phyloP scores from a whole-genome alignment of 2,888 invertebrate genomes.

The Cistogaster globosa region DNA sequence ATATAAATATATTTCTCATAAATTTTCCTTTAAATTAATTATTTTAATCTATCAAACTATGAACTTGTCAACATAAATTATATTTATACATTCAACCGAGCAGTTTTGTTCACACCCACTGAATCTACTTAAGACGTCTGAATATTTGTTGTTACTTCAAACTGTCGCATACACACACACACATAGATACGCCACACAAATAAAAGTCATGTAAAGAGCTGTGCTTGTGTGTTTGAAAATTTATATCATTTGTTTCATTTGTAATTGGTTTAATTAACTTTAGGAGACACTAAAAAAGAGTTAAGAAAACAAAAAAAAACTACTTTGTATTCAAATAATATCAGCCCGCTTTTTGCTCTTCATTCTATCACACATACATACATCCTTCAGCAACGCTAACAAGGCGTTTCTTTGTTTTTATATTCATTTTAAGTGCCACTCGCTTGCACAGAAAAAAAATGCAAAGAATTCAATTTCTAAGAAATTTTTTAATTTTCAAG shows the following conservation, averaged over 20 bases:
- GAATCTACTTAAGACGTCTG: conserved; percentile 7
- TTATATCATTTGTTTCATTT: conserved; percentile 40
- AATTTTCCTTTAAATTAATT: conserved; percentile 55
- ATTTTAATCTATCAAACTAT: conserved; percentile 62
- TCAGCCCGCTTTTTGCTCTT: neutral
- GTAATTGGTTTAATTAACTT: conserved; percentile 65
- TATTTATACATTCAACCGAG: conserved; percentile 7
- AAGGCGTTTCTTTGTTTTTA: neutral
- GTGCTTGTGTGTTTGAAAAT: conserved; percentile 6
- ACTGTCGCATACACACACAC: neutral
- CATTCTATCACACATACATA: neutral
- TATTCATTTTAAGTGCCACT: conserved; percentile 33
- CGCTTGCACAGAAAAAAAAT: conserved; percentile 16
- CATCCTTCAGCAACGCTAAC: neutral
- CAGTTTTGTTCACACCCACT: conserved; percentile 46
- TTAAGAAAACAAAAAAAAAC: neutral
- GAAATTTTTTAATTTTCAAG: conserved; percentile 44
- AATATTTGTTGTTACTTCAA: neutral
- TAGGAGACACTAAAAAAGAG: conserved; percentile 10
- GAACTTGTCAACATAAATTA: conserved; percentile 67
- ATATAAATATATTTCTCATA: conserved; percentile 13
- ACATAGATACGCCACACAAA: neutral
- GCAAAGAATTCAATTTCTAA: conserved; percentile 11
- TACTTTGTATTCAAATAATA: no score
- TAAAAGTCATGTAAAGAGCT: neutral